Conservation (phyloP, 2,888 invertebrate genomes). For the Bembecia ichneumoniformis region DNA sequence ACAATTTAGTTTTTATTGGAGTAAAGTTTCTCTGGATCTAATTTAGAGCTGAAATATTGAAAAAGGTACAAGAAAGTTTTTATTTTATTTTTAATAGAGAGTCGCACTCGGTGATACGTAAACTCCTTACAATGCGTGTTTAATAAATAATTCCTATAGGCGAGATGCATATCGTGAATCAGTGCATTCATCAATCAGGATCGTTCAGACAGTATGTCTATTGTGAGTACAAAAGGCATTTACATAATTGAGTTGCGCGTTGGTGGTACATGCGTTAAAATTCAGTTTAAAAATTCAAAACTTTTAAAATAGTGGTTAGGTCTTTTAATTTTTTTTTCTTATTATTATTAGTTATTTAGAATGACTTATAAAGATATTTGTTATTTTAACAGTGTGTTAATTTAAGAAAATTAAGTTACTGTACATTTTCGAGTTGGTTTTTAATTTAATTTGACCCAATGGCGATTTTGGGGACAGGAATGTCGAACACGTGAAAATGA, state of each 20-base stretch:
- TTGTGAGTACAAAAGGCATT: slow-evolving; percentile 46
- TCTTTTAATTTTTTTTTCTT: too few relatives aligned
- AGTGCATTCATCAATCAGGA: slow-evolving; percentile 55
- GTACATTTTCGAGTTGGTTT: too few relatives aligned
- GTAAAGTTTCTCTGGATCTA: too few relatives aligned
- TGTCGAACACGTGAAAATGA: too few relatives aligned
- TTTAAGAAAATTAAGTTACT: too few relatives aligned
- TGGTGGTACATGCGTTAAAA: slow-evolving; percentile 32
- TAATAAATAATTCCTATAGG: slow-evolving; percentile 21
- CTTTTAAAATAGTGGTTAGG: too few relatives aligned
- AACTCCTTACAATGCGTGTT: slow-evolving; percentile 25
- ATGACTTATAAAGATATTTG: too few relatives aligned
- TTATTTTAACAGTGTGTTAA: too few relatives aligned
- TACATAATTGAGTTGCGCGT: slow-evolving; percentile 48
- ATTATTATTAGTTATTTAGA: too few relatives aligned
- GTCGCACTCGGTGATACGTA: slow-evolving; percentile 3
- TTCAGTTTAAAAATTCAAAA: background rate
- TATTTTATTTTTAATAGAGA: slow-evolving; percentile 2
- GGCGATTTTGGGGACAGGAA: too few relatives aligned
- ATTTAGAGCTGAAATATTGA: slow-evolving; percentile 1
- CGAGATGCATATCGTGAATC: slow-evolving; percentile 29
- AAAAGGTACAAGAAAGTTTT: slow-evolving; percentile 3
- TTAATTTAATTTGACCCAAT: too few relatives aligned
- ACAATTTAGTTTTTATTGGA: too few relatives aligned
- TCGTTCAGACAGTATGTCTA: slow-evolving; percentile 46